A percentile compares a stretch with the other conserved stretches of the same genome.
These are phyloP conservation scores for Lithophane semibrunnea DNA, from an alignment of 2,888 invertebrate genomes.

Conservation along the genomic window DNA sequence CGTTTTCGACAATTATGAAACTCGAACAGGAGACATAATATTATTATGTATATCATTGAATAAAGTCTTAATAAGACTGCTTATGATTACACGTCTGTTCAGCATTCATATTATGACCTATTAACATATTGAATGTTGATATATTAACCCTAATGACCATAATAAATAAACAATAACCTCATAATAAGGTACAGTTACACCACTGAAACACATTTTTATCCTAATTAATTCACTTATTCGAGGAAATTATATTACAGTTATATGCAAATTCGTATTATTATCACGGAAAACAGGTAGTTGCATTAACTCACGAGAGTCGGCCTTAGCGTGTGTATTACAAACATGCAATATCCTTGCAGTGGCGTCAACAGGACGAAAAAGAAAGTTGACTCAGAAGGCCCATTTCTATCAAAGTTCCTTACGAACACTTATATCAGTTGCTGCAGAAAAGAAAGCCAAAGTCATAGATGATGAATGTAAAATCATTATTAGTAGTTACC, in stretches of 20 bases:
- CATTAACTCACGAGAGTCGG: conserved; percentile 47
- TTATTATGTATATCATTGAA: neutral
- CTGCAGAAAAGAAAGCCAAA: too few relatives aligned
- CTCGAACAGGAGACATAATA: neutral
- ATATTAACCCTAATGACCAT: conserved; percentile 33
- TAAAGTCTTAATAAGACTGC: conserved; percentile 34
- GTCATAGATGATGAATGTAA: neutral
- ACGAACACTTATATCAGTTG: neutral
- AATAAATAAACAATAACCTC: conserved; percentile 49
- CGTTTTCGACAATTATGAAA: conserved; percentile 4
- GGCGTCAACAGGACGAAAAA: conserved; percentile 65
- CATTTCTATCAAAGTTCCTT: neutral
- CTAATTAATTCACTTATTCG: conserved; percentile 50
- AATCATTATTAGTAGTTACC: neutral
- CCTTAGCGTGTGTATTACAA: conserved; percentile 50
- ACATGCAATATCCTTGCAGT: conserved; percentile 68
- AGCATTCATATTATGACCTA: conserved; percentile 33
- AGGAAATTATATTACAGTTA: conserved; percentile 55
- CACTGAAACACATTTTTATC: conserved; percentile 44
- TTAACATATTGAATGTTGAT: conserved; percentile 29
- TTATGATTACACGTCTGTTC: conserved; percentile 26
- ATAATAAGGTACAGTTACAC: conserved; percentile 31
- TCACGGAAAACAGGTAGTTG: conserved; percentile 61
- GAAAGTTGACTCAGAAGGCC: conserved; percentile 23
- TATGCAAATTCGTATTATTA: conserved; percentile 55